These are phyloP conservation scores for Bambusicola thoracicus DNA, from an alignment of 2,113 vertebrate genomes.

Conservation along the genomic window DNA sequence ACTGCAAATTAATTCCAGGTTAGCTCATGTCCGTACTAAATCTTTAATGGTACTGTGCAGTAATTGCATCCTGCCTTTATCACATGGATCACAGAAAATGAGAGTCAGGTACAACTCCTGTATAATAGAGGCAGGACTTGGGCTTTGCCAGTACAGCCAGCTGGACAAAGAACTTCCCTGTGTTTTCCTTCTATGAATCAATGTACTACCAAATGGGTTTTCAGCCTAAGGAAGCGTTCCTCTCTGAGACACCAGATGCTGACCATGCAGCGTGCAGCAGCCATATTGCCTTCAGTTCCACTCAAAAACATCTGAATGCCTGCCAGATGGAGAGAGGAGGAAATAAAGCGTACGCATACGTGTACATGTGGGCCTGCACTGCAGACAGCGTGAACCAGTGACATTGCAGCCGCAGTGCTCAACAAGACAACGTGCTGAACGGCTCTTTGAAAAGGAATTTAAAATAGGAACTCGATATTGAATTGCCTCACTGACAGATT, in stretches of 20 bases:
- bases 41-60: background rate
- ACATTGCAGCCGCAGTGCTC: background rate
- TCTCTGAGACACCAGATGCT: background rate
- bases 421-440: accelerated
- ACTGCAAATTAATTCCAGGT: background rate
- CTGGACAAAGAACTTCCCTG: background rate
- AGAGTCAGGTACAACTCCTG: background rate
- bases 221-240: background rate
- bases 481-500: background rate
- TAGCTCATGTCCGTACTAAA: background rate
- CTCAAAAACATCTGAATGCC: background rate
- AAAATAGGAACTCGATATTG: background rate
- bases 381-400: accelerated
- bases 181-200: background rate
- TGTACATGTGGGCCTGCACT: background rate
- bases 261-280: accelerated
- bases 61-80: background rate
- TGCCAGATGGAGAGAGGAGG: background rate
- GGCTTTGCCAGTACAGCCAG: background rate
- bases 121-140: background rate
- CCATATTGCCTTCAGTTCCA: background rate
- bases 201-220: accelerated
- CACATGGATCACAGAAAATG: background rate
- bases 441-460: background rate
- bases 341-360: background rate